Evolutionary conservation across 2,888 invertebrate genomes (phyloP).

Genomic region (Volucella bombylans): DNA sequence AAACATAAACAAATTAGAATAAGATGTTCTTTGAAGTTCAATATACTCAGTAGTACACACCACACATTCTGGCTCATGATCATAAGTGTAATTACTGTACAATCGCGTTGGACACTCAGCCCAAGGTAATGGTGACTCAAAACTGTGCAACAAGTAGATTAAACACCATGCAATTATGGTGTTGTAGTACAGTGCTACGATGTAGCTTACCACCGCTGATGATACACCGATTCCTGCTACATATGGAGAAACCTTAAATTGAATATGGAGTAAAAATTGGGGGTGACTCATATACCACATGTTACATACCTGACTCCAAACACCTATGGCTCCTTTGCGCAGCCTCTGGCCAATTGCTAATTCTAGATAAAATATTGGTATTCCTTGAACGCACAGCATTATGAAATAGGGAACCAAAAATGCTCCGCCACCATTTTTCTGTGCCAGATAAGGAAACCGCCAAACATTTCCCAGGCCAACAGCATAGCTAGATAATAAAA

Average conservation of each 20-base stretch:
- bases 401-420: conserved; percentile 98
- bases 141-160: conserved; percentile 96
- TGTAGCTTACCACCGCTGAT: conserved; percentile 97
- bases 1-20: conserved; percentile 20
- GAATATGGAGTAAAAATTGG: conserved; percentile 12
- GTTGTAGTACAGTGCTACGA: conserved; percentile 98
- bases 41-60: conserved; percentile 83
- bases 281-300: conserved; percentile 2
- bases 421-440: conserved; percentile 98
- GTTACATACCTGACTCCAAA: conserved; percentile 90
- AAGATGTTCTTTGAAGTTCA: conserved; percentile 15
- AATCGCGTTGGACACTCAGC: conserved; percentile 93
- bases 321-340: conserved; percentile 96
- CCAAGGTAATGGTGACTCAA: conserved; percentile 96
- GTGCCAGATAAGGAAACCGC: conserved; percentile 97
- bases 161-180: conserved; percentile 99
- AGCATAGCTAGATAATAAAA: conserved; percentile 85
- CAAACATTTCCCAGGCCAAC: conserved; percentile 97
- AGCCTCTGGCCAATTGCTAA: conserved; percentile 96
- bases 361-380: conserved; percentile 97
- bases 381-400: conserved; percentile 96
- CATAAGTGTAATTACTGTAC: conserved; percentile 90
- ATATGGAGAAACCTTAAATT: conserved; percentile 88
- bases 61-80: conserved; percentile 90
- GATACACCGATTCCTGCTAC: conserved; percentile 95